Evolutionary conservation across 2,888 invertebrate species (phyloP).

Genomic region (Ophion costatus): DNA sequence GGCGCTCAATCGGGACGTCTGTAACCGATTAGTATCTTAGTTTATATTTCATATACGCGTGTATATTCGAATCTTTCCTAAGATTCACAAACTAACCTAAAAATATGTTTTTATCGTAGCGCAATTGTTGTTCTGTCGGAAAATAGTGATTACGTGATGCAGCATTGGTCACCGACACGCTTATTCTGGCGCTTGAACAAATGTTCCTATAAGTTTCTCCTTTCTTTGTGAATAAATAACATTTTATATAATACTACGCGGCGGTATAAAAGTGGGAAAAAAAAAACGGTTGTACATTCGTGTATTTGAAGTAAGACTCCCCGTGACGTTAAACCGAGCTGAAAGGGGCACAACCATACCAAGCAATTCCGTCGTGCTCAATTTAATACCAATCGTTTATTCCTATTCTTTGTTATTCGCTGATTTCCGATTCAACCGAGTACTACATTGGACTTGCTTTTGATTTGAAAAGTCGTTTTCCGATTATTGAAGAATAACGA

Average conservation of each 20-base stretch:
- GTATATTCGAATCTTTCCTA: too few relatives aligned
- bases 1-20: slow-evolving; percentile 19
- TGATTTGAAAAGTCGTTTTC: too few relatives aligned
- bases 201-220: background rate
- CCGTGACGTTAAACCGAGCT: background rate
- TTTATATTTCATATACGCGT: background rate
- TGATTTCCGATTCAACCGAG: background rate
- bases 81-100: background rate
- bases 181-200: background rate
- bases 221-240: background rate
- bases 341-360: background rate
- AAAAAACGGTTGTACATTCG: background rate
- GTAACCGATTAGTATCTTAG: background rate
- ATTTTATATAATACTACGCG: background rate
- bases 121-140: too few relatives aligned
- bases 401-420: background rate
- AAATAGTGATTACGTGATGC: too few relatives aligned
- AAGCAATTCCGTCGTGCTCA: background rate
- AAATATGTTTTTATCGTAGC: background rate
- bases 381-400: too few relatives aligned
- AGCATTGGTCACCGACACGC: too few relatives aligned
- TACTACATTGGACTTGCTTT: too few relatives aligned
- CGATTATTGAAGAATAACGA: background rate
- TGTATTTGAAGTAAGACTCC: background rate
- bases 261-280: background rate